Base-by-base conservation (phyloP, 2,888 invertebrate genomes). In the Acanthosepion pharaonis region DNA sequence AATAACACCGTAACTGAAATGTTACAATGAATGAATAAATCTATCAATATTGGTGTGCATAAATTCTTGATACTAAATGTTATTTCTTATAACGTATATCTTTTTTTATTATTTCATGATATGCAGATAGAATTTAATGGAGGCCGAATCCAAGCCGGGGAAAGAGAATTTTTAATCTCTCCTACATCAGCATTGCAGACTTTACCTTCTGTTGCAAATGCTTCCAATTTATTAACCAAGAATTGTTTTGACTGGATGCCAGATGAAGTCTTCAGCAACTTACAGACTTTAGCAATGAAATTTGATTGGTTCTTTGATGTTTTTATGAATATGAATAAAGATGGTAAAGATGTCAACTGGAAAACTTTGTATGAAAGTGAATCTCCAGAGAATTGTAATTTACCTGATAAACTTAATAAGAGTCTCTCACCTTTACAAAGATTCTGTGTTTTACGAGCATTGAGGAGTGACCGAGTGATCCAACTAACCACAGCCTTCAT, bases 291-390 rank as follows among this genome's bases (percentile, higher is more conserved):
- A 20, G 97, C 97, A 28, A 96, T 96, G 25, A 97, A 97, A 95
- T 97, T 97, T 95, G 97, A 97, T 93, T 97, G 97, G 97, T 97
- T 97, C 96, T 96, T 97, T 95, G 97, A 97, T 94, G 97, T 97
- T 96, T 97, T 97, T 96, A 97, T 97, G 94, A 96, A 97, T 28
- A 97, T 97, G 97, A 96, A 97, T 1, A 96, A 96, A 94, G 97
- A 97, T 95, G 97, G 97, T 0, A 96, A 97, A 48, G 97, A 97
- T 96, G 97, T 97, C 9, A 97, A 97, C 95, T 97, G 97, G 97
- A 96, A 97, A 94, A 97, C 96, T 94, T 95, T 97, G 91, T 97
- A 97, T 96, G 97, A 97, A 95, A 96, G 96, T 95, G 97, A 97
- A 94, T 95, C 95, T 59, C 97, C 97, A 5, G 97, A 97, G 95